Evolutionary conservation across 1,140 invertebrate species (phyloP), one percentile per base, ranked within the genome.

Genomic region (Maconellicoccus hirsutus): DNA sequence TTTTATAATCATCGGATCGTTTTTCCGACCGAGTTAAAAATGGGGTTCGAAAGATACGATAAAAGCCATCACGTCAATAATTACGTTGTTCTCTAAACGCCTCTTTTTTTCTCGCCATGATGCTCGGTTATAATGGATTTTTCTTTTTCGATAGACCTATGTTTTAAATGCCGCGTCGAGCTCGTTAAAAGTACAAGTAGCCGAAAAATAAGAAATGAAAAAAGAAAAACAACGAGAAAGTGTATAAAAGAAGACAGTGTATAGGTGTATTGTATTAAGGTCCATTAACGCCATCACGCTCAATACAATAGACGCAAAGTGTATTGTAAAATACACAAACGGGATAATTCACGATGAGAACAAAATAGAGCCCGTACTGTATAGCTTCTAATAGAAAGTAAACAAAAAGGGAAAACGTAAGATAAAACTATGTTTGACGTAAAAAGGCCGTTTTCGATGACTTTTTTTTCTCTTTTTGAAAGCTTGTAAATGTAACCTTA

Each of bases 271-370:
- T 66, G 61, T 66, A 66, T 66, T 66, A 66, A 66, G 61, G 61
- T 66, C 61, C 61, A 66, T 66, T 66, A 66, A 66, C 61, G 61
- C 61, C 61, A 66, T 66, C 21, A 26, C 61, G 10, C 21, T 25
- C 22, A 26, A 66, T 25, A 25, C 61, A 26, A 66, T 66, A 19
- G 61, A 66, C 25, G 61, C 21, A 25, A 66, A 66, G 22, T 25
- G 61, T 66, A 66, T 66, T 66, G 61, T 66, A 66, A 66, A 66
- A 66, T 66, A 66, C 61, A 66, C 61, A 66, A 66, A 66, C 61
- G 61, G 61, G 61, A 66, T 66, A 66, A 66, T 66, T 66, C 61
- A 66, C 61, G 61, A 25, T 66, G 61, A 66, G 61, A 66, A 66
- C 61, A 66, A 66, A 66, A 66, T 66, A 26, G 61, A 66, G 16